A percentile compares a stretch with the other conserved stretches of the same genome.
phyloP scores from a whole-genome alignment of 2,797 vertebrate genomes.

The Nyctibius grandis region DNA sequence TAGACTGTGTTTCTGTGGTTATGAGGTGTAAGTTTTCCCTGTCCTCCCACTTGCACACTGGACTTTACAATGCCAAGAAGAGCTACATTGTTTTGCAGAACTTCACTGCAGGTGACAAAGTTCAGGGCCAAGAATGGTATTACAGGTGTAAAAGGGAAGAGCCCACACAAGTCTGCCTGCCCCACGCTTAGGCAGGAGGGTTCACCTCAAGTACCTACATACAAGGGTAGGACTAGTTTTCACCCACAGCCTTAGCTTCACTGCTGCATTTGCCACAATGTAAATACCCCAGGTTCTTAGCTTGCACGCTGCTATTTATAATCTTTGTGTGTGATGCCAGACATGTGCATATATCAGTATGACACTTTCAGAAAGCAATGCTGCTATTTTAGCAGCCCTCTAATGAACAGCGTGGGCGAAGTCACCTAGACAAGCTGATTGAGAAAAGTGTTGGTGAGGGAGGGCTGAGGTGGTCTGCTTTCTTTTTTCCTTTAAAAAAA shows the following conservation, averaged over 20 bases:
- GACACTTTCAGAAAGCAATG: conserved; percentile 25
- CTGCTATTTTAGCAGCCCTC: conserved; percentile 62
- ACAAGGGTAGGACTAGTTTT: background rate
- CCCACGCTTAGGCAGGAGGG: background rate
- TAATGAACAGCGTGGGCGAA: conserved; percentile 41
- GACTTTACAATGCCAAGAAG: background rate
- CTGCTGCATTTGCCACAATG: background rate
- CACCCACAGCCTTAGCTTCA: background rate
- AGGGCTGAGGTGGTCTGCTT: background rate
- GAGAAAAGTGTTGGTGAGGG: background rate
- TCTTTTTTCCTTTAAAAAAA: background rate
- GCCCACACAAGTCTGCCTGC: background rate
- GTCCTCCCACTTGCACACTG: background rate
- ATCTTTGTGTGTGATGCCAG: conserved; percentile 32
- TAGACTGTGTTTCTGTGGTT: background rate
- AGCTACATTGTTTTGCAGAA: background rate
- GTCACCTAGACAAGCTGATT: conserved; percentile 12
- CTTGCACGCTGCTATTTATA: conserved; percentile 8
- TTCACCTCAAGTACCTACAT: background rate
- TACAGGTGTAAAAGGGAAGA: background rate
- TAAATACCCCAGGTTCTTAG: background rate
- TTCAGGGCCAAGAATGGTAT: background rate
- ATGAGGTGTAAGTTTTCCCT: background rate
- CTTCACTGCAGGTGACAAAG: background rate
- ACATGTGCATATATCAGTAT: conserved; percentile 36